phyloP scores from a whole-genome alignment of 1,140 invertebrate genomes.

The Drosophila nebulosa region DNA sequence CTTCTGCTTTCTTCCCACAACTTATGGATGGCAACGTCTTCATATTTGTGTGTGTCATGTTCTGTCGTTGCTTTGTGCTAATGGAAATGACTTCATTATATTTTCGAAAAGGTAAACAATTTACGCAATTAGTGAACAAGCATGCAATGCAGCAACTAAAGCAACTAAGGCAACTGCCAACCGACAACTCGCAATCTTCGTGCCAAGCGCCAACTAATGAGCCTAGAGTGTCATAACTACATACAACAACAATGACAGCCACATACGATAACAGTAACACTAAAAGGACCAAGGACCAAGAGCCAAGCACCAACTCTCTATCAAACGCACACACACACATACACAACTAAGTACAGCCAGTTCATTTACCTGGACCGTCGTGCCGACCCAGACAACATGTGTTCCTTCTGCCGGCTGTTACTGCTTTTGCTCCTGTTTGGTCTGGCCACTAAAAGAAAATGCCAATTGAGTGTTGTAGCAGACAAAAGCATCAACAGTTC shows the following conservation, averaged over 20 bases:
- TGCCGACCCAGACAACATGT: slow-evolving; percentile 17
- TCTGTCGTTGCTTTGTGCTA: slow-evolving; percentile 52
- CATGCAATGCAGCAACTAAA: slow-evolving; percentile 43
- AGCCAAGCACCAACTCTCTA: slow-evolving; percentile 37
- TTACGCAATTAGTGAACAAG: slow-evolving; percentile 72
- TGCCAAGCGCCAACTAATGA: slow-evolving; percentile 73
- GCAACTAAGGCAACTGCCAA: too few relatives aligned
- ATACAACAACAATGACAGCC: slow-evolving; percentile 47
- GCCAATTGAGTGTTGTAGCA: slow-evolving; percentile 43
- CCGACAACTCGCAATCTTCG: slow-evolving; percentile 47
- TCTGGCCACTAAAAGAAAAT: slow-evolving; percentile 55
- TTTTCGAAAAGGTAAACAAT: slow-evolving; percentile 76
- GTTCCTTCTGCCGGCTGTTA: not conserved
- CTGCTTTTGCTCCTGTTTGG: not conserved
- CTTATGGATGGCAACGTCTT: too few relatives aligned
- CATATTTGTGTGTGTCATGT: too few relatives aligned
- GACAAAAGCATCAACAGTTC: slow-evolving; percentile 23
- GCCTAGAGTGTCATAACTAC: slow-evolving; percentile 72
- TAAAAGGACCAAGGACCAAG: slow-evolving; percentile 42
- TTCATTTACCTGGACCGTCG: slow-evolving; percentile 70
- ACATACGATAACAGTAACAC: slow-evolving; percentile 48
- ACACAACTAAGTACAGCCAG: slow-evolving; percentile 37
- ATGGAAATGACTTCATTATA: slow-evolving; percentile 78
- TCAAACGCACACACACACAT: slow-evolving; percentile 12
- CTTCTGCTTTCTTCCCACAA: too few relatives aligned